These are phyloP conservation scores for Micropterix aruncella DNA, from an alignment of 2,888 invertebrate species.

Conservation along the genomic window DNA sequence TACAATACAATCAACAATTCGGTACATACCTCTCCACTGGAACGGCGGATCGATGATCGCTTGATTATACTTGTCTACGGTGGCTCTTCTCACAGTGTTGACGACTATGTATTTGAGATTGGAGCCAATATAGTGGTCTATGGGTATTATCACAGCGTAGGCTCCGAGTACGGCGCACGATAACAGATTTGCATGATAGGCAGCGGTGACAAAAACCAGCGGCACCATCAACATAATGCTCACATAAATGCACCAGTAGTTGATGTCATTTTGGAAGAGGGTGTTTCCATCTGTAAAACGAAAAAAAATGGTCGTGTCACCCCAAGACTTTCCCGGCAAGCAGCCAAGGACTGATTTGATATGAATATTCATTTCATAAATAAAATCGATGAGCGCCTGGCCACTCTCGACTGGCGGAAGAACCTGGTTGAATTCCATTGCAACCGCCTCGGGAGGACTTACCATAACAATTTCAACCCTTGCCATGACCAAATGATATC, in stretches of 20 bases:
- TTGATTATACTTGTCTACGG: constrained; percentile 38
- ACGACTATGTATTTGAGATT: constrained; percentile 54
- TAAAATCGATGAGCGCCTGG: too few species aligned
- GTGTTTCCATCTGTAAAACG: constrained; percentile 28
- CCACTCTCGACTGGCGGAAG: too few species aligned
- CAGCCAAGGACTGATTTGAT: too few species aligned
- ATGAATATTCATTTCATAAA: too few species aligned
- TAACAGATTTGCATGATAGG: constrained; percentile 42
- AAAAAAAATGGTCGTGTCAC: neutral
- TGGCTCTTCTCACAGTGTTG: constrained; percentile 48
- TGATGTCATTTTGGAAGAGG: constrained; percentile 35
- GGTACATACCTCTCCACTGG: constrained; percentile 40
- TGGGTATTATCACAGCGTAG: constrained; percentile 41
- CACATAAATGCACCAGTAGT: constrained; percentile 49
- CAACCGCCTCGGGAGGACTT: too few species aligned
- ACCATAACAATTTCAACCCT: too few species aligned
- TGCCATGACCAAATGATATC: too few species aligned
- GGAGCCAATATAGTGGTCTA: constrained; percentile 50
- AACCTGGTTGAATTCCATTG: too few species aligned
- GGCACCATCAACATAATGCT: constrained; percentile 33
- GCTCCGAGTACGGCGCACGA: constrained; percentile 49
- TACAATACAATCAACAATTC: too few species aligned
- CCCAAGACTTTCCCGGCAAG: too few species aligned
- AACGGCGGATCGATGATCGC: constrained; percentile 46
- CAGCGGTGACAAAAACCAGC: constrained; percentile 31